Base-by-base conservation (phyloP, 1,140 invertebrate species). In the Drosophila tristis region DNA sequence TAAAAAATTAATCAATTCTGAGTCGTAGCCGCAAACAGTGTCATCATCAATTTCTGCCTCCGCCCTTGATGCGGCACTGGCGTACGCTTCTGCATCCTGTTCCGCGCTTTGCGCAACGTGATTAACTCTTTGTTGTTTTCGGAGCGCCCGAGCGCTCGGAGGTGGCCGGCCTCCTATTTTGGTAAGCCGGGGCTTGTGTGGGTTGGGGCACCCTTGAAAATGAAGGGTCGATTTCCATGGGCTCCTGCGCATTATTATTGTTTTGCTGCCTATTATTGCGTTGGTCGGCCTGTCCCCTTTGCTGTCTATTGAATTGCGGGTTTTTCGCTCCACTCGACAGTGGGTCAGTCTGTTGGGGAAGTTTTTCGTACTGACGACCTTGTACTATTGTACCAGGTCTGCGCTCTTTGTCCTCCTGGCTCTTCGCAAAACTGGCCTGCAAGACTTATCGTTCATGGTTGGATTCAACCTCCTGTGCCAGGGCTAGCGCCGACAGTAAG, bases 211-310 rank as follows among this genome's bases (percentile, higher is more conserved):
- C 15, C 9, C 20, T 62, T 15, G 50, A 68, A 42, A 61, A 31
- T 15, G 45, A 62, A 56, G 58, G 45, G 20, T 70, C 58, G 35
- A 62, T 23, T 16, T 47, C 59, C 59, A 63, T 70, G 4, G 59
- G 59, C 25, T 49, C 66, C 20, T n/a, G 59, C 9, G 45, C 31
- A 16, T 35, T 45, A 35, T 25, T 57, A 44, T 25, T 4, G 23
- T 25, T 25, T 25, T 25, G 23, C 23, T 25, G 23, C 23, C 23
- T 25, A 4, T 3, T 25, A 4, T 25, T 4, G 23, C 23, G 23
- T 25, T 25, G 23, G 23, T 25, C 23, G 23, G 23, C 53, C 13
- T 56, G 53, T 2, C 26, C 49, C 43, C 20, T 60, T 2, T 31
- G 15, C 6, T 35, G 25, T 20, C 31, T 70, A 47, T 16, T 70